Base-by-base conservation (phyloP, 2,113 vertebrate species). In the Macquaria ambigua region DNA sequence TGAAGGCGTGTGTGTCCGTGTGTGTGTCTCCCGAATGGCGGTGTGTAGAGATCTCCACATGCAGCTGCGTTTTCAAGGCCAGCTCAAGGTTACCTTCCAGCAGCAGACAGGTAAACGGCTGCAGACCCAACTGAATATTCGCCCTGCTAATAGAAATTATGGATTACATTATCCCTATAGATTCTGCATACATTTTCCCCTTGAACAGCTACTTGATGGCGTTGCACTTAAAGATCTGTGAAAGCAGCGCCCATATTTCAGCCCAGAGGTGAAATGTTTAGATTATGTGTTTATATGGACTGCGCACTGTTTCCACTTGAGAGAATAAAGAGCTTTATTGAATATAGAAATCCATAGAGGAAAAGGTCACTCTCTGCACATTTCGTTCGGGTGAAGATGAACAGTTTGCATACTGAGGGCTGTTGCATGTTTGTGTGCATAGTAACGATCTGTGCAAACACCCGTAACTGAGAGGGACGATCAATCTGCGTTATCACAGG, bases 1-100 rank as follows among this genome's bases (percentile, higher is more conserved):
- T 21, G 69, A 21, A 16, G 73, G 46, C 46, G 61, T 69, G 56
- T 77, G 77, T 74, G 15, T 50, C 41, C 72, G n/a, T 72, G 66
- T 64, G 78, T 72, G 56, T 37, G 48, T 68, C 6, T 64, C 58
- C 58, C 31, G 58, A 63, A 37, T 25, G 63, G 62, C 20, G 18
- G 55, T 52, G 48, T 71, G 25, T 14, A 10, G 68, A 66, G 46
- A 59, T 46, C 28, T 68, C 39, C 3, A 46, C 70, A 43, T 69
- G 46, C 56, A 12, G 55, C 77, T 62, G 78, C 31, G 77, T 61
- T 62, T 62, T 66, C 87, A 90, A 87, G 82, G 87, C 70, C 90
- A 63, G 25, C 80, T 88, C 59, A 91, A 89, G 89, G 90, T 93
- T 55, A 82, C 74, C 50, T 43, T 66, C 56, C 68, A 77, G 82